Evolutionary conservation across 2,113 vertebrate species (phyloP).

Genomic region (Oxyura jamaicensis): DNA sequence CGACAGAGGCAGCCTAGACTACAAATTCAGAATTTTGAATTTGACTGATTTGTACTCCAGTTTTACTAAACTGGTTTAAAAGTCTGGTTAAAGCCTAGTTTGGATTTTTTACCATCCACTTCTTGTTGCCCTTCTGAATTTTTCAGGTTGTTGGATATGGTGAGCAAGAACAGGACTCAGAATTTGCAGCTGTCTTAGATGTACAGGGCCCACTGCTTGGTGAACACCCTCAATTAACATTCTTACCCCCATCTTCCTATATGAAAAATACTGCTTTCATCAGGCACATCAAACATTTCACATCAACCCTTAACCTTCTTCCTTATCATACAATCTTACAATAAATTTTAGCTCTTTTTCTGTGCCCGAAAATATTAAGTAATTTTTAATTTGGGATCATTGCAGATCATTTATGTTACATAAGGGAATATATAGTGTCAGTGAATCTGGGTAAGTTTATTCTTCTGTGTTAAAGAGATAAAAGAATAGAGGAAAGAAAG

Average conservation of each 20-base stretch:
- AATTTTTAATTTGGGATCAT: background rate
- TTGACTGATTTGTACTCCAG: background rate
- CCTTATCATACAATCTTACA: constrained; percentile 90
- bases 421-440: background rate
- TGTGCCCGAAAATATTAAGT: background rate
- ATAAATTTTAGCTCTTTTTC: constrained; percentile 63
- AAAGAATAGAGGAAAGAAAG: background rate
- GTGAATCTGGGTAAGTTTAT: background rate
- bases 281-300: constrained; percentile 85
- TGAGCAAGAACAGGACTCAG: constrained; percentile 76
- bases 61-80: background rate
- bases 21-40: background rate
- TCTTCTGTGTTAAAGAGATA: no score
- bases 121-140: background rate
- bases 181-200: background rate
- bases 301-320: constrained; percentile 81
- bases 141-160: constrained; percentile 89
- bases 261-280: constrained; percentile 74
- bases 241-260: constrained; percentile 74
- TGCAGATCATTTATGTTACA: background rate
- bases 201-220: constrained; percentile 65
- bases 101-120: background rate
- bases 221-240: constrained; percentile 81
- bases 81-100: background rate
- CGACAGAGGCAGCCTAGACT: background rate